phyloP scores from a whole-genome alignment of 2,113 vertebrate genomes.

The Petroica traversi region DNA sequence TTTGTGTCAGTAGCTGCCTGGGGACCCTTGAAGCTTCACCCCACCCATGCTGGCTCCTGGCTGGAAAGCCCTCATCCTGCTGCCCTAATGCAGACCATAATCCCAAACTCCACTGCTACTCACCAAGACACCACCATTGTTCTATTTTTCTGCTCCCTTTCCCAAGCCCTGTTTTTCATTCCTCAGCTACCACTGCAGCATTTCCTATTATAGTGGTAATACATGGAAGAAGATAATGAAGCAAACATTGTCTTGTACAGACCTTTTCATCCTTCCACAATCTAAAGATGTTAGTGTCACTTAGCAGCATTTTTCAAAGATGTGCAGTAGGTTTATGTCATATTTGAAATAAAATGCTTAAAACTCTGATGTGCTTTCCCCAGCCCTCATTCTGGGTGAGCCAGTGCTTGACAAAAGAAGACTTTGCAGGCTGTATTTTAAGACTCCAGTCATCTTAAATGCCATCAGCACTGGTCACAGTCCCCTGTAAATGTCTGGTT shows the following conservation, averaged over 20 bases:
- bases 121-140: not conserved
- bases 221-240: constrained; percentile 52
- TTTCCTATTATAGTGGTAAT: constrained; percentile 25
- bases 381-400: not conserved
- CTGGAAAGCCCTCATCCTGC: not conserved
- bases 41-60: not conserved
- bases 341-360: constrained; percentile 47
- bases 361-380: constrained; percentile 10
- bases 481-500: not conserved
- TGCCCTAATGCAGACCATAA: not conserved
- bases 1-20: not conserved
- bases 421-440: constrained; percentile 25
- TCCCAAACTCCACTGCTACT: not conserved
- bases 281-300: constrained; percentile 57
- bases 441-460: constrained; percentile 35
- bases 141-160: not conserved
- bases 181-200: not conserved
- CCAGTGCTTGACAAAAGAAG: not conserved
- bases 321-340: constrained; percentile 25
- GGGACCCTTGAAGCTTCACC: not conserved
- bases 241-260: constrained; percentile 53
- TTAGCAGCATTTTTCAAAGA: constrained; percentile 52
- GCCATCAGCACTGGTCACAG: not conserved
- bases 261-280: constrained; percentile 54
- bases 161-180: not conserved